Base-by-base conservation (phyloP, 1,140 invertebrate species). In the Euwallacea similis region DNA sequence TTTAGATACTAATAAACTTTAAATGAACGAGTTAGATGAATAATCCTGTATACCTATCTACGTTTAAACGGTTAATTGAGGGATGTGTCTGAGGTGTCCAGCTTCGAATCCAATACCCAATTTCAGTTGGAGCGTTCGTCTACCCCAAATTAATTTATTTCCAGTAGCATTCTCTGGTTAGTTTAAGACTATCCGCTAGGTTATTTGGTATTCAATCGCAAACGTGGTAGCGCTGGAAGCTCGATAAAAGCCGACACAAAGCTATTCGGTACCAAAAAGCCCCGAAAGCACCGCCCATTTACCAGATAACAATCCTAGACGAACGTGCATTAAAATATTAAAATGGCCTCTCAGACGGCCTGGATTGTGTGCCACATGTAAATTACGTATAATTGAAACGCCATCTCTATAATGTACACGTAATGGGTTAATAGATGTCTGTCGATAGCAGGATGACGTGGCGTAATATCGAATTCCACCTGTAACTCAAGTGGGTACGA, bases 361-460 rank as follows among this genome's bases (percentile, higher is more conserved):
- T 50, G 54, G 54, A 56, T 56, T 15, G 16, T 16, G 16, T 56
- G 54, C 9, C 54, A 16, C 54, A 56, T 56, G 54, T 56, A 56
- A 56, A 56, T 56, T 15, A 56, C 54, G 11, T 15, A 56, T 56
- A 56, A 56, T 56, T 56, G 54, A 56, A 56, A 56, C 7, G 54
- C 54, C 16, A 56, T 56, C 13, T 50, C 10, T 56, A 56, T 56
- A 56, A 56, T 56, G 54, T 16, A 16, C 9, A 56, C 2, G 8
- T 56, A 56, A 56, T 56, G 54, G 54, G 54, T 7, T 56, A 56
- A 56, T 56, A 56, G 54, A 56, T 56, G 54, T 56, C 54, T 56
- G 54, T 56, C 54, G 16, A 56, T 56, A 56, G 54, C 16, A 16
- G 54, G 9, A 21, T 56, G 54, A 56, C 54, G n/a, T 56, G 16